phyloP scores from a whole-genome alignment of 1,140 invertebrate species.

The Heliconius hermathena region DNA sequence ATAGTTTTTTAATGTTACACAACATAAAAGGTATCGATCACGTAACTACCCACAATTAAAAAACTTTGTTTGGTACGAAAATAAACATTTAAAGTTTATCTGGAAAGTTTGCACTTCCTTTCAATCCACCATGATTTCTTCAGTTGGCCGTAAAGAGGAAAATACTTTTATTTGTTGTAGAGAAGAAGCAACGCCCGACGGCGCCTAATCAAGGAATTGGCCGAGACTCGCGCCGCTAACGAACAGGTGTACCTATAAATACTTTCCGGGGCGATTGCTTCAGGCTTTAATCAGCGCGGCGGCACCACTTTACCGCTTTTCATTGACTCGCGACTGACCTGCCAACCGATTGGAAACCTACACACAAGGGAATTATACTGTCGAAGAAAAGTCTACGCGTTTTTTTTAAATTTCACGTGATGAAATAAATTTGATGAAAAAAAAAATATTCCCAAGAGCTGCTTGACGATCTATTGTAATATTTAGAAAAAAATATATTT shows the following conservation, averaged over 20 bases:
- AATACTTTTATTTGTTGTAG: slow-evolving; percentile 78
- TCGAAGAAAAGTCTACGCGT: slow-evolving; percentile 67
- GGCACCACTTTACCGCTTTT: slow-evolving; percentile 79
- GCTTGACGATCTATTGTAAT: slow-evolving; percentile 30
- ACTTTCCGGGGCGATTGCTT: slow-evolving; percentile 79
- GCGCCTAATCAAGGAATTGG: slow-evolving; percentile 81
- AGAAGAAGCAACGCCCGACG: slow-evolving; percentile 71
- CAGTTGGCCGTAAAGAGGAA: slow-evolving; percentile 62
- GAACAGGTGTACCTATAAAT: slow-evolving; percentile 81
- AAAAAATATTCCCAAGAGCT: slow-evolving; percentile 22
- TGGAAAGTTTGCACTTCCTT: slow-evolving; percentile 37
- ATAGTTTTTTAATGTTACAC: not conserved
- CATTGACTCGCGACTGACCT: slow-evolving; percentile 78
- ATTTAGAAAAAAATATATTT: slow-evolving; percentile 1
- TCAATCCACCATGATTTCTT: slow-evolving; percentile 52
- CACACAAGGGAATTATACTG: slow-evolving; percentile 66
- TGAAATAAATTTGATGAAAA: slow-evolving; percentile 8
- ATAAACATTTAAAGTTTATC: slow-evolving; percentile 28
- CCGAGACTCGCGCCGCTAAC: slow-evolving; percentile 74
- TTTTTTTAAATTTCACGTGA: slow-evolving; percentile 49
- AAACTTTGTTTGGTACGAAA: slow-evolving; percentile 17
- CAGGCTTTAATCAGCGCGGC: slow-evolving; percentile 79
- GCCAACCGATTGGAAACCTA: slow-evolving; percentile 76
- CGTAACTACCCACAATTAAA: slow-evolving; percentile 14
- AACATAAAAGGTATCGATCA: slow-evolving; percentile 16